A percentile compares a stretch with the other conserved stretches of the same genome.
Evolutionary conservation across 2,113 vertebrate genomes (phyloP).

Genomic region (Capreolus pygargus): DNA sequence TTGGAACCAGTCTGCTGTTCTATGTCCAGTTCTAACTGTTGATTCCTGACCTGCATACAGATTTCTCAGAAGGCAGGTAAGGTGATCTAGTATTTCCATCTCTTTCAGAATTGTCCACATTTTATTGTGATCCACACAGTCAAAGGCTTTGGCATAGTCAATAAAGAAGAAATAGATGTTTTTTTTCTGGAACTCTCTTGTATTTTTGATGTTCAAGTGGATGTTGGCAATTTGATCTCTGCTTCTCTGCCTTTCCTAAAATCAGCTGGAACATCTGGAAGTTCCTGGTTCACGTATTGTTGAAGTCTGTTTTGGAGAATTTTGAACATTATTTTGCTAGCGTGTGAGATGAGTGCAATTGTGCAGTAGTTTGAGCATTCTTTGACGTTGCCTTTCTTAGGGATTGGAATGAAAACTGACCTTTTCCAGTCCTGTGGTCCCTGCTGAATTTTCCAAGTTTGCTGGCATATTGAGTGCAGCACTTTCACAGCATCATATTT

Average conservation of each 20-base stretch:
- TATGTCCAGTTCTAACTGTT: not conserved
- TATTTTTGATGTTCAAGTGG: not conserved
- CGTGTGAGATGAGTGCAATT: not conserved
- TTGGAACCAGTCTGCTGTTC: not conserved
- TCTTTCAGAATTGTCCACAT: not conserved
- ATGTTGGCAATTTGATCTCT: not conserved
- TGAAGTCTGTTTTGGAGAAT: not conserved
- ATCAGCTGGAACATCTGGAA: not conserved
- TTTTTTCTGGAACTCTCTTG: not conserved
- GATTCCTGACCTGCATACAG: not conserved
- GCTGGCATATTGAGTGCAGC: not conserved
- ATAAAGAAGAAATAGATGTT: not conserved
- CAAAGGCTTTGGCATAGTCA: not conserved
- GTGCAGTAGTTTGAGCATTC: not conserved
- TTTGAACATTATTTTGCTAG: not conserved
- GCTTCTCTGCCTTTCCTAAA: not conserved
- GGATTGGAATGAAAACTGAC: not conserved
- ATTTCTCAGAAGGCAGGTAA: not conserved
- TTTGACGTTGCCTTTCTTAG: not conserved
- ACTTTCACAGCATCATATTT: not conserved
- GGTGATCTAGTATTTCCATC: not conserved
- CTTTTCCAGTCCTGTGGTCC: not conserved
- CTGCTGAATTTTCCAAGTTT: not conserved
- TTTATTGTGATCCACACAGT: not conserved
- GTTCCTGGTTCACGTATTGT: rapidly evolving